Evolutionary conservation across 2,797 vertebrate genomes (phyloP).

Genomic region (Distichodus sexfasciatus): DNA sequence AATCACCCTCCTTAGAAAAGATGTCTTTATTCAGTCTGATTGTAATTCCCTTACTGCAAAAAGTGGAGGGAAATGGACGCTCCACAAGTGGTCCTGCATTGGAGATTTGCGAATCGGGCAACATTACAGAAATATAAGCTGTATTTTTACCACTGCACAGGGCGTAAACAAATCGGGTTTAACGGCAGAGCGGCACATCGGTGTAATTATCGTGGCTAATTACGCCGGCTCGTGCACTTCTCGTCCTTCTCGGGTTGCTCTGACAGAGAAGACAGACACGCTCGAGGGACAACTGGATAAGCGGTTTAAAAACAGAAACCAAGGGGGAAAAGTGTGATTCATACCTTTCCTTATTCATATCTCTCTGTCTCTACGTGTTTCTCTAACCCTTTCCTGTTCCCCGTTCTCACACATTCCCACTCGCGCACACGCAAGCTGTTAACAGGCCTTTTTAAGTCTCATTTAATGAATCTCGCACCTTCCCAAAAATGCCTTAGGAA

Average conservation of each 20-base stretch:
- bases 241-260: too few relatives aligned
- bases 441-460: constrained; percentile 55
- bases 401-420: not conserved
- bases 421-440: constrained; percentile 26
- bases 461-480: constrained; percentile 53
- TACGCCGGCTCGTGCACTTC: not conserved
- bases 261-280: not conserved
- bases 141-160: not conserved
- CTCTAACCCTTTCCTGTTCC: not conserved
- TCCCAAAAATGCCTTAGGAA: constrained; percentile 35
- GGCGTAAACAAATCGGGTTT: not conserved
- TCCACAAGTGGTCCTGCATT: not conserved
- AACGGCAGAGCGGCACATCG: not conserved
- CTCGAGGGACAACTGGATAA: not conserved
- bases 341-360: constrained; percentile 4
- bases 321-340: not conserved
- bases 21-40: not conserved
- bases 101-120: not conserved
- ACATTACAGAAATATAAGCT: not conserved
- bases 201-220: not conserved
- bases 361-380: not conserved
- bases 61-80: not conserved
- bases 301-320: not conserved
- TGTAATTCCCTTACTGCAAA: constrained; percentile 8
- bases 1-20: constrained; percentile 1